Conservation (phyloP, 2,113 vertebrate species). For the Glareola pratincola region DNA sequence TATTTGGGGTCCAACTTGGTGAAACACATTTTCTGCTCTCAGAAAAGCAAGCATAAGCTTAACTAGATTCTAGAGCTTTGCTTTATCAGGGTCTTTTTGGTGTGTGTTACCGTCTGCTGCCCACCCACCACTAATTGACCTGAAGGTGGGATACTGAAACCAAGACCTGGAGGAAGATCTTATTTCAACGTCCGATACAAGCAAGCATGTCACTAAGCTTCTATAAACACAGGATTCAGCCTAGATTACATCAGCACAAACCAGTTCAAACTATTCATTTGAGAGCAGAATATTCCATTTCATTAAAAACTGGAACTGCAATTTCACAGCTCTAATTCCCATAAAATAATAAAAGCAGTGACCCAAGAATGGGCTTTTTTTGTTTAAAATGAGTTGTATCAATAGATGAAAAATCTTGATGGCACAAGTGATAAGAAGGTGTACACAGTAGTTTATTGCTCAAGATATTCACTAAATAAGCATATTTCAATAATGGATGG, state of each 20-base stretch:
- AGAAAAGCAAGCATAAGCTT: background rate
- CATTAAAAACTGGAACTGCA: background rate
- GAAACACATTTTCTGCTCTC: background rate
- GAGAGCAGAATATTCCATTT: conserved; percentile 4
- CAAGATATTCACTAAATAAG: background rate
- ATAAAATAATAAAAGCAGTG: background rate
- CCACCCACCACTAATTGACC: background rate
- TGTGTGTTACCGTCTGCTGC: background rate
- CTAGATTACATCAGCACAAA: conserved; percentile 6
- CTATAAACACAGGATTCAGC: background rate
- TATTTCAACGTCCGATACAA: background rate
- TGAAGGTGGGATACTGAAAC: background rate
- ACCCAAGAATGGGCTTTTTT: background rate
- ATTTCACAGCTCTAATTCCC: conserved; percentile 3
- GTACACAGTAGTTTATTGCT: background rate
- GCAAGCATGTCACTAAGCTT: background rate
- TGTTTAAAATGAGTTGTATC: background rate
- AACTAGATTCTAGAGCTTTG: background rate
- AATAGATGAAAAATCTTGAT: background rate
- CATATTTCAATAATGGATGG: background rate
- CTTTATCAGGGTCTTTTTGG: background rate
- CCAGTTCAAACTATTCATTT: background rate
- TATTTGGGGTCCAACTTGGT: background rate
- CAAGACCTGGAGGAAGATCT: background rate
- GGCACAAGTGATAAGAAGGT: background rate